Conservation (phyloP, 2,797 vertebrate genomes). For the Nasua narica region DNA sequence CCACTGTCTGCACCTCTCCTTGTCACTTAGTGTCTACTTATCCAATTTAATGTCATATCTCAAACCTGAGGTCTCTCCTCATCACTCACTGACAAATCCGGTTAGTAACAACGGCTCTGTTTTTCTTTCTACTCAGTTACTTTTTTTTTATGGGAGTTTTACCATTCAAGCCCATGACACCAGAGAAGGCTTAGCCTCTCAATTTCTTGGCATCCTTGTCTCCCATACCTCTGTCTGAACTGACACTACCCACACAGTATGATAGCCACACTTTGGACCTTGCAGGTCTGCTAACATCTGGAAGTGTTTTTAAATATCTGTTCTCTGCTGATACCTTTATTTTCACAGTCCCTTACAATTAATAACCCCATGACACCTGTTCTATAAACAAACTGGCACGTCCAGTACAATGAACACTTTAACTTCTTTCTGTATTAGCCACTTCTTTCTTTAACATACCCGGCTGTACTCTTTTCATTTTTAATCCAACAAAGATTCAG, state of each 20-base stretch:
- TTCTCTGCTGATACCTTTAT: not conserved
- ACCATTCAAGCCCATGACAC: not conserved
- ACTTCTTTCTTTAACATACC: not conserved
- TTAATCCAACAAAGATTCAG: not conserved
- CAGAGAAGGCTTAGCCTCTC: not conserved
- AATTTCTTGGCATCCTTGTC: not conserved
- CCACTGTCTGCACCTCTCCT: not conserved
- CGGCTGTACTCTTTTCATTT: not conserved
- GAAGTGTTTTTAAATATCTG: not conserved
- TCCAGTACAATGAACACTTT: not conserved
- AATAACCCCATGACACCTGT: not conserved
- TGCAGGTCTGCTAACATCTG: not conserved
- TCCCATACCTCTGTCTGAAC: not conserved
- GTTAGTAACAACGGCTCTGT: not conserved
- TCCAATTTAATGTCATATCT: not conserved
- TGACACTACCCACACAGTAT: not conserved
- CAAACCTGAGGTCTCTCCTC: not conserved
- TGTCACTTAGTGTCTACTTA: not conserved
- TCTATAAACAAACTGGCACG: not conserved
- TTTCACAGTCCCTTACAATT: not conserved
- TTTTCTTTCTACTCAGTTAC: not conserved
- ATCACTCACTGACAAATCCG: not conserved
- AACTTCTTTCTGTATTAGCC: not conserved
- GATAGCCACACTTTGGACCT: not conserved
- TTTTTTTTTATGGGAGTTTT: not conserved